Percentiles rank a stretch among this genome's conserved stretches.
phyloP scores from a whole-genome alignment of 2,113 vertebrate species.

The Poecile atricapillus region DNA sequence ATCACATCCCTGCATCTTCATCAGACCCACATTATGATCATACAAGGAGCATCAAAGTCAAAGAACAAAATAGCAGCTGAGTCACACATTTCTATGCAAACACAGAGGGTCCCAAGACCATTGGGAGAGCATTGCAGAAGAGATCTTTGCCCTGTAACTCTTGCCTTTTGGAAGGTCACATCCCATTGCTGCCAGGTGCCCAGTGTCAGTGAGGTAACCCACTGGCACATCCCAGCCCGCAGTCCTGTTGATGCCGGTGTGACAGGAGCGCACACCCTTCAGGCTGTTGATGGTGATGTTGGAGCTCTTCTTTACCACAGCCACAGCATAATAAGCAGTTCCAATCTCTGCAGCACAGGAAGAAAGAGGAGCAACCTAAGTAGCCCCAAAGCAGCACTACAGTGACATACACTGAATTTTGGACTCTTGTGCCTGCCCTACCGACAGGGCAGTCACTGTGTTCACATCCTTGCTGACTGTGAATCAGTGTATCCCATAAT shows the following conservation, averaged over 20 bases:
- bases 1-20: background rate
- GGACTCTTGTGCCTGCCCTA: background rate
- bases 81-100: background rate
- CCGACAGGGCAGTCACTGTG: background rate
- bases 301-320: conserved; percentile 80
- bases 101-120: background rate
- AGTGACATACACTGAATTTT: background rate
- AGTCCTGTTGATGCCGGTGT: conserved; percentile 87
- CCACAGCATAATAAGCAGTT: conserved; percentile 86
- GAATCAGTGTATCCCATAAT: background rate
- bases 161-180: conserved; percentile 82
- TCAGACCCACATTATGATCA: background rate
- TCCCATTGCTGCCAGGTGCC: conserved; percentile 85
- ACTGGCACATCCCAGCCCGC: conserved; percentile 91
- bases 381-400: background rate
- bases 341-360: conserved; percentile 53
- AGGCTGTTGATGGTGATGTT: conserved; percentile 81
- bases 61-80: background rate
- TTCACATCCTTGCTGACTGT: background rate
- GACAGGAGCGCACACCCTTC: conserved; percentile 82
- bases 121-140: accelerated
- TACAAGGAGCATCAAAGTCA: background rate
- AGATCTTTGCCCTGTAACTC: background rate
- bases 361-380: background rate
- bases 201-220: conserved; percentile 84